Evolutionary conservation across 2,888 invertebrate genomes (phyloP).

Genomic region (Torymus texanus): DNA sequence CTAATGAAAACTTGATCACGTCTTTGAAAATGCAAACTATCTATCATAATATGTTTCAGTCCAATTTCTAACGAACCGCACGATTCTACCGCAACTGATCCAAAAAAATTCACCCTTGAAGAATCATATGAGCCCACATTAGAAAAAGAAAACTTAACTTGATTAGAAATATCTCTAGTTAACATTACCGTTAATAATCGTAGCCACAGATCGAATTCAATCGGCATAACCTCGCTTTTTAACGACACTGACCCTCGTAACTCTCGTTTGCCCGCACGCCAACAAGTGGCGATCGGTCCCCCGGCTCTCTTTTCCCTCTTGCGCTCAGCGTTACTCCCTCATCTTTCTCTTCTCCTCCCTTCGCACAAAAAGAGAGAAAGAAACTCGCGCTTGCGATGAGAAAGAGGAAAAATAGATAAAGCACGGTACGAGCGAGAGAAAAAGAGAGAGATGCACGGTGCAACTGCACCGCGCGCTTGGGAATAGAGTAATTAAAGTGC

Average conservation of each 20-base stretch:
- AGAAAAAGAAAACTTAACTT: too few relatives aligned
- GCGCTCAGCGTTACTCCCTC: background rate
- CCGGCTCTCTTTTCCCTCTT: background rate
- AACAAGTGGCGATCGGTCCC: constrained; percentile 48
- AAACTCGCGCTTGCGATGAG: background rate
- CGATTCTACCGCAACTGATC: too few relatives aligned
- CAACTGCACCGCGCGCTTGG: constrained; percentile 11
- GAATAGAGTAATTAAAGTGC: constrained; percentile 56
- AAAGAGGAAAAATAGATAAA: constrained; percentile 24
- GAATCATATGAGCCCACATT: too few relatives aligned
- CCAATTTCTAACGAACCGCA: too few relatives aligned
- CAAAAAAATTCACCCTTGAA: too few relatives aligned
- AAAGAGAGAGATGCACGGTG: background rate
- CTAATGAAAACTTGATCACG: too few relatives aligned
- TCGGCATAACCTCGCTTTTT: constrained; percentile 16
- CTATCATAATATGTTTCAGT: too few relatives aligned
- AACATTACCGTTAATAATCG: too few relatives aligned
- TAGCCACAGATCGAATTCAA: constrained; percentile 5
- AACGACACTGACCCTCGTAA: constrained; percentile 17
- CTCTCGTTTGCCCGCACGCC: constrained; percentile 3
- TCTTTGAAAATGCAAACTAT: too few relatives aligned
- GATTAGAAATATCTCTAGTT: too few relatives aligned
- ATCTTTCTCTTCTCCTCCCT: background rate
- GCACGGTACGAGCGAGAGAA: background rate
- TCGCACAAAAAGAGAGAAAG: background rate